These are phyloP conservation scores for Pangasius macronema DNA, from an alignment of 2,797 vertebrate species.

Conservation along the genomic window DNA sequence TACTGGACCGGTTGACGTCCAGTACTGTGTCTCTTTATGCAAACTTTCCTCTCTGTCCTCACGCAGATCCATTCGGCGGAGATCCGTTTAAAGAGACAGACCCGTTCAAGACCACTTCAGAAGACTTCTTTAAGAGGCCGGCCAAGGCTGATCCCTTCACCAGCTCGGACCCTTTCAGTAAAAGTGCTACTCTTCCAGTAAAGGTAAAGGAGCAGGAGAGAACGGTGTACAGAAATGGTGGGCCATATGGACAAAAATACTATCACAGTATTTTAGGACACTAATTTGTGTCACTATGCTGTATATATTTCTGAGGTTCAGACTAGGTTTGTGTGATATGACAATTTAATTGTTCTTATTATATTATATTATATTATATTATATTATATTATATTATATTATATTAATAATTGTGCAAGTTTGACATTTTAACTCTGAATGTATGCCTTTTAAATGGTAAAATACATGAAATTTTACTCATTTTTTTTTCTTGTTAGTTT, in stretches of 20 bases:
- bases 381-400: neutral
- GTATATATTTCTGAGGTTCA: neutral
- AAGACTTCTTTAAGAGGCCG: slow-evolving; percentile 93
- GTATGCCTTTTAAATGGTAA: neutral
- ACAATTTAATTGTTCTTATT: neutral
- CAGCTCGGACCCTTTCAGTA: slow-evolving; percentile 85
- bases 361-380: neutral
- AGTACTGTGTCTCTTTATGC: neutral
- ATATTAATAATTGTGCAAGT: neutral
- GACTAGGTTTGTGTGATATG: neutral
- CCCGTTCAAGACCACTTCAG: slow-evolving; percentile 78
- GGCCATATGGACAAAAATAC: neutral
- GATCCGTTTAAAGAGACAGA: slow-evolving; percentile 82
- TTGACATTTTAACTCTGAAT: neutral
- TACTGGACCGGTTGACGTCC: neutral
- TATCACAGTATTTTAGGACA: neutral
- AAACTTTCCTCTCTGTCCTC: neutral
- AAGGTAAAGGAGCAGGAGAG: slow-evolving; percentile 76
- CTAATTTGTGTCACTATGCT: neutral
- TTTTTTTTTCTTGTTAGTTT: neutral
- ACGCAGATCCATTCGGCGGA: slow-evolving; percentile 83
- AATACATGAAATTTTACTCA: too few relatives aligned
- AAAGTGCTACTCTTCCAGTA: slow-evolving; percentile 82
- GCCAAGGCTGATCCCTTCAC: slow-evolving; percentile 88
- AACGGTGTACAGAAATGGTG: too few relatives aligned